phyloP scores from a whole-genome alignment of 2,888 invertebrate species.

The Caenorhabditis sp. region DNA sequence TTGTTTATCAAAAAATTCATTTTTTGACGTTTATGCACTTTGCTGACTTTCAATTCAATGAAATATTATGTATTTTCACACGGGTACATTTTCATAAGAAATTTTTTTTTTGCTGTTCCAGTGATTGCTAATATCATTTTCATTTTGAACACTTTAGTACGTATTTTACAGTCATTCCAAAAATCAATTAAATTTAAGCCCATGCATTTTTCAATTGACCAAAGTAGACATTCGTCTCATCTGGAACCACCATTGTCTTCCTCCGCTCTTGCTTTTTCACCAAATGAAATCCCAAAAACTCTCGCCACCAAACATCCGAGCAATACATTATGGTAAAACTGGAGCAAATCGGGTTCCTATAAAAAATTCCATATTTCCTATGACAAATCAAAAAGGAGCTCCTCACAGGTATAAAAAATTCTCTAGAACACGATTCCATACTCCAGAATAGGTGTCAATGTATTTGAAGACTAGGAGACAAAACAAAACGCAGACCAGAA shows the following conservation, averaged over 20 bases:
- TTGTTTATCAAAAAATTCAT: no score
- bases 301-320: background rate
- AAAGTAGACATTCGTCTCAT: background rate
- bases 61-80: no score
- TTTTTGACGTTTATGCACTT: no score
- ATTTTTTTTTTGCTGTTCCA: no score
- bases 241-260: background rate
- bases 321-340: background rate
- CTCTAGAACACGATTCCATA: background rate
- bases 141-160: background rate
- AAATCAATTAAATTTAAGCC: background rate
- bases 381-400: no score
- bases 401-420: background rate
- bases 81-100: no score
- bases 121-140: background rate
- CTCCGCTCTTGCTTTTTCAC: no score
- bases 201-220: background rate
- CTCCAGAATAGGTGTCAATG: no score
- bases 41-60: no score
- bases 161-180: background rate
- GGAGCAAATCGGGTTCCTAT: background rate
- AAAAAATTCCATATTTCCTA: no score
- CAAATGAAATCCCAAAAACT: no score
- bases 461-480: background rate
- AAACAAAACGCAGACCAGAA: background rate